Evolutionary conservation across 2,888 invertebrate genomes (phyloP).

Genomic region (Scelioninae gen. 2): DNA sequence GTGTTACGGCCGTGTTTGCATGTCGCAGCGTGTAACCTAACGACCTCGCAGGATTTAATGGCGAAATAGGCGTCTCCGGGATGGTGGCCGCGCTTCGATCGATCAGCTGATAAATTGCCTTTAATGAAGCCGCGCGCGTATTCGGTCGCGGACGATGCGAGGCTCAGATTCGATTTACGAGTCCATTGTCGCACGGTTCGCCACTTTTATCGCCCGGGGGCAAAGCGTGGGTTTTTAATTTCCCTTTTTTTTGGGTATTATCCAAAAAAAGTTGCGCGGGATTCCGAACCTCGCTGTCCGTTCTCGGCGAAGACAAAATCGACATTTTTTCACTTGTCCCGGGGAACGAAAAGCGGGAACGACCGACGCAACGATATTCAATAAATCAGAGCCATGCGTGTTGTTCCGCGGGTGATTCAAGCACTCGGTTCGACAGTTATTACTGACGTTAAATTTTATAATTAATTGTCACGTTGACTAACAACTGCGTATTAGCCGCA

Average conservation of each 20-base stretch:
- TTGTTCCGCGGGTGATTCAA: background rate
- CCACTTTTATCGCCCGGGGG: slow-evolving; percentile 21
- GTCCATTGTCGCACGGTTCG: slow-evolving; percentile 57
- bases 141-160: slow-evolving; percentile 58
- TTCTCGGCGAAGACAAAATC: too few species aligned
- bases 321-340: too few species aligned
- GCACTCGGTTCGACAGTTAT: slow-evolving; percentile 10
- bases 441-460: slow-evolving; percentile 6
- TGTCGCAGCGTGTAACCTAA: slow-evolving; percentile 73
- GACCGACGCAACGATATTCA: slow-evolving; percentile 2
- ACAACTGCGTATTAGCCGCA: too few species aligned
- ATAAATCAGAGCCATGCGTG: slow-evolving; percentile 8
- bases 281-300: too few species aligned
- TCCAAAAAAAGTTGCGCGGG: too few species aligned
- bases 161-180: slow-evolving; percentile 63
- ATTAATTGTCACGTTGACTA: slow-evolving; percentile 13
- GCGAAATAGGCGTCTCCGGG: slow-evolving; percentile 61
- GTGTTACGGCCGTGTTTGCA: slow-evolving; percentile 72
- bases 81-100: slow-evolving; percentile 59
- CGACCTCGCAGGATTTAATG: slow-evolving; percentile 72
- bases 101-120: slow-evolving; percentile 72
- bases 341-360: slow-evolving; percentile 4
- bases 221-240: too few species aligned
- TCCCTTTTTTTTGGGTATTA: too few species aligned
- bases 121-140: slow-evolving; percentile 69